Conservation (phyloP, 2,113 vertebrate genomes). For the Caranx melampygus region DNA sequence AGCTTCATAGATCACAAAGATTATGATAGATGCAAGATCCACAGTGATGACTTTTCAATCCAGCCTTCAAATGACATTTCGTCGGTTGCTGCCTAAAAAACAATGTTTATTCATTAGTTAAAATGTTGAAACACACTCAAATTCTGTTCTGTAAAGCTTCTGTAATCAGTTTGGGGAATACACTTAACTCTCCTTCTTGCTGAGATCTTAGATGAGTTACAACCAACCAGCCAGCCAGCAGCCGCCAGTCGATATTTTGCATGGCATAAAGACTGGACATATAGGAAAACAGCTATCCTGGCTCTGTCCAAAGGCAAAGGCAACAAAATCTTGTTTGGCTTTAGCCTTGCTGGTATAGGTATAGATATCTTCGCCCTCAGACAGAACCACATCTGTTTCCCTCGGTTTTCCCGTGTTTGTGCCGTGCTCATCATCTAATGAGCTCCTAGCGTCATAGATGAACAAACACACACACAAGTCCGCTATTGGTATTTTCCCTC, state of each 20-base stretch:
- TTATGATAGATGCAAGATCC: background rate
- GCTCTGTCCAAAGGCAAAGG: background rate
- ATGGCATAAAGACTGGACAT: slow-evolving; percentile 4
- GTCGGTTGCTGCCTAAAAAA: background rate
- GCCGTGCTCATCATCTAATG: background rate
- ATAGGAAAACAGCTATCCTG: background rate
- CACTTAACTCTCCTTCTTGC: background rate
- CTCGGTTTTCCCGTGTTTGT: background rate
- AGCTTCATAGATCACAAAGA: background rate
- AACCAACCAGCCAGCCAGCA: too few relatives aligned
- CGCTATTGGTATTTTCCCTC: background rate
- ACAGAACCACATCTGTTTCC: background rate
- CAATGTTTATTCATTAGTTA: background rate
- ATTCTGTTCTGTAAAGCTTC: background rate
- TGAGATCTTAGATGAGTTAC: background rate
- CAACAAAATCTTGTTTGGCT: background rate
- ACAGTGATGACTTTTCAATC: background rate
- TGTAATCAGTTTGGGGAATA: background rate
- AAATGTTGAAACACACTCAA: background rate
- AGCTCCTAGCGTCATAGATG: background rate
- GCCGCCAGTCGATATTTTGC: background rate
- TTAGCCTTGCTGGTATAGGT: background rate
- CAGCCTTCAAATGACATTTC: background rate
- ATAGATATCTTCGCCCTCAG: background rate
- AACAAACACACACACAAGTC: background rate